A percentile compares a stretch with the other conserved stretches of the same genome.
Conservation (phyloP, 2,888 invertebrate species). For the Marronus borbonicus region DNA sequence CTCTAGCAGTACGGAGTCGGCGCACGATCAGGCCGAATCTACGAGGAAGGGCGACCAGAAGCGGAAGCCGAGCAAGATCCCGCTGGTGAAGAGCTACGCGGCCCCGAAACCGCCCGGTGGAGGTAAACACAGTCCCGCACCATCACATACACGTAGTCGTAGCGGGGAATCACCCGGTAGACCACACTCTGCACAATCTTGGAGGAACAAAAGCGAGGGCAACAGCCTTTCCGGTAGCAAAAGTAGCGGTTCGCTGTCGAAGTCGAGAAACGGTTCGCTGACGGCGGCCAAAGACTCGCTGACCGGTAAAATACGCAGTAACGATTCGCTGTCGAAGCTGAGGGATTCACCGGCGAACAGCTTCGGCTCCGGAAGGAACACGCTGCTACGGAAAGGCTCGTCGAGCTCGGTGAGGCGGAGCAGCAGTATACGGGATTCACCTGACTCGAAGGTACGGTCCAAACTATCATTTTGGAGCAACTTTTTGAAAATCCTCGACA, state of each 20-base stretch:
- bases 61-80: constrained; percentile 81
- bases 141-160: constrained; percentile 66
- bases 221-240: constrained; percentile 66
- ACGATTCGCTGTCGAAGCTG: constrained; percentile 71
- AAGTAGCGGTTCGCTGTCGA: constrained; percentile 66
- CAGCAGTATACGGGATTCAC: constrained; percentile 67
- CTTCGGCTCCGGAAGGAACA: constrained; percentile 58
- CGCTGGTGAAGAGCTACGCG: constrained; percentile 74
- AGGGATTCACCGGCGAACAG: constrained; percentile 61
- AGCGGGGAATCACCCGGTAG: constrained; percentile 70
- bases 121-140: constrained; percentile 58
- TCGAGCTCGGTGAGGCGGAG: constrained; percentile 61
- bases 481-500: constrained; percentile 76
- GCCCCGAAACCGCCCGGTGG: constrained; percentile 76
- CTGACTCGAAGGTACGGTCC: constrained; percentile 81
- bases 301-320: constrained; percentile 72
- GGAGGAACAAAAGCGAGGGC: constrained; percentile 65
- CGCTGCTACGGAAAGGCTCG: constrained; percentile 61
- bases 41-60: constrained; percentile 60
- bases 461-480: constrained; percentile 81
- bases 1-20: constrained; percentile 78
- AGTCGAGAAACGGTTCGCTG: constrained; percentile 68
- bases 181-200: constrained; percentile 74
- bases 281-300: constrained; percentile 71
- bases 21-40: constrained; percentile 74